A percentile compares a stretch with the other conserved stretches of the same genome.
Evolutionary conservation across 2,797 vertebrate species (phyloP).

Genomic region (Semaprochilodus insignis): DNA sequence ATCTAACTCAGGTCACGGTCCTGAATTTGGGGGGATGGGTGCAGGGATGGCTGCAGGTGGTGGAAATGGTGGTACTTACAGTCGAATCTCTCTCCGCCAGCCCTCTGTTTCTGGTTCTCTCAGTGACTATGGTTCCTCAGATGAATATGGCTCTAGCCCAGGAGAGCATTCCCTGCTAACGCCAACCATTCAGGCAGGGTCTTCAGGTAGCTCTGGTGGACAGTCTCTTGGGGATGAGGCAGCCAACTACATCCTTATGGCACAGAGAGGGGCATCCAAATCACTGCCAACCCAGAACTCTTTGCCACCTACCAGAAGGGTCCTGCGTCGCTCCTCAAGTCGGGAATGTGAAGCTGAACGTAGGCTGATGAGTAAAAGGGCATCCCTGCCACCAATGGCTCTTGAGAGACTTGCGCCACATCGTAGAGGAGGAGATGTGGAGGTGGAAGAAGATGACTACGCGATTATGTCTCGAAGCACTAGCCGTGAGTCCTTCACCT

Average conservation of each 20-base stretch:
- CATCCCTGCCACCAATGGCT: conserved; percentile 81
- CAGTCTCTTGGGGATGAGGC: conserved; percentile 73
- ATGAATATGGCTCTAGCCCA: conserved; percentile 86
- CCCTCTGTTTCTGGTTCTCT: conserved; percentile 79
- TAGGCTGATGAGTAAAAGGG: conserved; percentile 78
- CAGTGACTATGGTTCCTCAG: conserved; percentile 86
- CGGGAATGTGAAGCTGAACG: conserved; percentile 78
- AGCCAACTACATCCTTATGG: conserved; percentile 84
- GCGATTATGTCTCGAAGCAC: conserved; percentile 83
- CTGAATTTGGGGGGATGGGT: conserved; percentile 73
- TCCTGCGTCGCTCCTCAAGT: conserved; percentile 78
- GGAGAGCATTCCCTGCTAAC: conserved; percentile 74
- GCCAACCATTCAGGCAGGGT: conserved; percentile 67
- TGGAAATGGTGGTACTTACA: conserved; percentile 69
- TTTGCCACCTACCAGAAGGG: conserved; percentile 69
- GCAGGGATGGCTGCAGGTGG: conserved; percentile 52
- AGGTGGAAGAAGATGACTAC: conserved; percentile 78
- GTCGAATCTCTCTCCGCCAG: conserved; percentile 67
- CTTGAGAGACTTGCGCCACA: conserved; percentile 73
- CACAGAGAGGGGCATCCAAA: conserved; percentile 67
- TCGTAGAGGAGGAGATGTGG: conserved; percentile 68
- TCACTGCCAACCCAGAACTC: conserved; percentile 42
- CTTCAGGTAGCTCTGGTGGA: conserved; percentile 68
- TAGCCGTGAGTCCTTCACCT: conserved; percentile 75
- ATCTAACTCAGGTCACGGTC: conserved; percentile 75